These are phyloP conservation scores for Perithous albicinctus DNA, from an alignment of 2,888 invertebrate genomes.

Conservation along the genomic window DNA sequence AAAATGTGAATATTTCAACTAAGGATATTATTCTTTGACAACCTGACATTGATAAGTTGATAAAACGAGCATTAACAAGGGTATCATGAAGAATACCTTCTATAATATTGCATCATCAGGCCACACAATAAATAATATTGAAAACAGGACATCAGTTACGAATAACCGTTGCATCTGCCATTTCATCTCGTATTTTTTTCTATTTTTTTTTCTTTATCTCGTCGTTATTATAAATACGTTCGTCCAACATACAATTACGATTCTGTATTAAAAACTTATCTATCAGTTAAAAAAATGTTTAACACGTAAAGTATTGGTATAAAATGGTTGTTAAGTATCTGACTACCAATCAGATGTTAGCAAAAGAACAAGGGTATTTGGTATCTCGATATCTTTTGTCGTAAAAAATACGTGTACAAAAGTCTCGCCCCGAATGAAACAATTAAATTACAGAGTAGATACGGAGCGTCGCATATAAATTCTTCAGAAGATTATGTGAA, in stretches of 20 bases:
- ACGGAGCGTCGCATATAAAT: constrained; percentile 20
- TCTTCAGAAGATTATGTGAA: constrained; percentile 26
- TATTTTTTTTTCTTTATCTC: constrained; percentile 20
- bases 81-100: constrained; percentile 58
- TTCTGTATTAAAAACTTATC: constrained; percentile 68
- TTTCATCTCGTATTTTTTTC: constrained; percentile 8
- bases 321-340: constrained; percentile 63
- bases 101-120: constrained; percentile 63
- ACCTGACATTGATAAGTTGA: constrained; percentile 57
- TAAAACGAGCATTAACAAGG: constrained; percentile 57
- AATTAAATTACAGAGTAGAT: constrained; percentile 31
- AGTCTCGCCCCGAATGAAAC: constrained; percentile 53
- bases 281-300: constrained; percentile 66
- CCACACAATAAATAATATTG: constrained; percentile 67
- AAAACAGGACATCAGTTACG: constrained; percentile 62
- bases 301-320: constrained; percentile 70
- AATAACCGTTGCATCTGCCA: constrained; percentile 51
- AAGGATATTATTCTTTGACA: constrained; percentile 53
- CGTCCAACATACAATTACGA: constrained; percentile 65
- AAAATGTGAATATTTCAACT: constrained; percentile 66
- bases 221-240: constrained; percentile 56
- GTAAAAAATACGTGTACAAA: constrained; percentile 67
- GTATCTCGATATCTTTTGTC: constrained; percentile 65
- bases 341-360: constrained; percentile 66
- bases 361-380: constrained; percentile 67